Percentiles rank a stretch among this genome's conserved stretches.
Conservation (phyloP, 2,113 vertebrate species). For the Pelecanoides urinatrix region DNA sequence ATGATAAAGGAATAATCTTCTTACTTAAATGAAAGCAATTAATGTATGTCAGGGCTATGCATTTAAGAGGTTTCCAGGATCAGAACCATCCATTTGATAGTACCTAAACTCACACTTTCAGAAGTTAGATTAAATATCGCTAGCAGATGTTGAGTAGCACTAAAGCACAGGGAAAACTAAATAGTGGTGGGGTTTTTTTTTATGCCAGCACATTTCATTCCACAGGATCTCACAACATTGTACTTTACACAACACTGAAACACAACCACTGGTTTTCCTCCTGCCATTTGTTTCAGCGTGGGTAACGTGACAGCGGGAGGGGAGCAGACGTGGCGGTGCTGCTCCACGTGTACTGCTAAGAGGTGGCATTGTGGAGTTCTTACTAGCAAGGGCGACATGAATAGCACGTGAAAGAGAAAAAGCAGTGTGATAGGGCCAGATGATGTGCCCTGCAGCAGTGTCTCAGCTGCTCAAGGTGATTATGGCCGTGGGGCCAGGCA, state of each 20-base stretch:
- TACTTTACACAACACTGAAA: background rate
- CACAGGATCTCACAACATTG: background rate
- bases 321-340: background rate
- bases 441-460: background rate
- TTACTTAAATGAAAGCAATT: conserved; percentile 68
- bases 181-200: background rate
- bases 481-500: background rate
- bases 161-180: background rate
- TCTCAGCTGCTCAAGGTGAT: background rate
- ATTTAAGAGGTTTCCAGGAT: conserved; percentile 67
- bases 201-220: background rate
- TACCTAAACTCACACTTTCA: conserved; percentile 64
- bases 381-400: accelerated
- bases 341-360: background rate
- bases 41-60: conserved; percentile 50
- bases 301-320: accelerated
- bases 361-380: background rate
- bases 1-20: conserved; percentile 68
- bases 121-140: background rate
- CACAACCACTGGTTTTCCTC: background rate
- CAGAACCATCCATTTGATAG: conserved; percentile 25
- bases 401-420: background rate
- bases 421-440: background rate
- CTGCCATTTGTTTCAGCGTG: background rate
- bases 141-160: background rate